These are phyloP conservation scores for Agonopterix subpropinquella DNA, from an alignment of 2,888 invertebrate genomes.

Conservation along the genomic window DNA sequence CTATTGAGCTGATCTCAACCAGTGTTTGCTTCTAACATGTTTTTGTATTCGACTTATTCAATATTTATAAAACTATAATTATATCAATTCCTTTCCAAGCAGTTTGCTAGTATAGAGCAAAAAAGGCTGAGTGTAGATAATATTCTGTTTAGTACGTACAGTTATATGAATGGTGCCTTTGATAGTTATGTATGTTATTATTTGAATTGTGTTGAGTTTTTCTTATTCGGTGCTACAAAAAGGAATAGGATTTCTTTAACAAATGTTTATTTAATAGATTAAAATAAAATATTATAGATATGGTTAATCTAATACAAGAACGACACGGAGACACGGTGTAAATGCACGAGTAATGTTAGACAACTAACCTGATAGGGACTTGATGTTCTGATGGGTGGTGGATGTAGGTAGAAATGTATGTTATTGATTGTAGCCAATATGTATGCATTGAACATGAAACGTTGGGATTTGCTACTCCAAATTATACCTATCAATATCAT, in stretches of 20 bases:
- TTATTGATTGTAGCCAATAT: slow-evolving; percentile 43
- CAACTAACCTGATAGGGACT: no score
- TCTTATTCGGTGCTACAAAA: slow-evolving; percentile 23
- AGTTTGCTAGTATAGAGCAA: no score
- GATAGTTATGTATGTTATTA: slow-evolving; percentile 13
- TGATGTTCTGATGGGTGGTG: no score
- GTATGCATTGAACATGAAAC: slow-evolving; percentile 43
- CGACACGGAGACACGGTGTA: no score
- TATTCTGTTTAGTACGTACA: background rate
- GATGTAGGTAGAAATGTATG: background rate
- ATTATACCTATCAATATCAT: background rate
- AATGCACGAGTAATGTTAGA: no score
- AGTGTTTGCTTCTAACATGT: no score
- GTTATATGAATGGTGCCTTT: slow-evolving; percentile 14
- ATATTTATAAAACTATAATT: no score
- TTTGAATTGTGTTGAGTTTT: slow-evolving; percentile 9
- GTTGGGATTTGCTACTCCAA: slow-evolving; percentile 24
- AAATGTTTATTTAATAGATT: background rate
- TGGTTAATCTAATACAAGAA: background rate
- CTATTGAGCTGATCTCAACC: no score
- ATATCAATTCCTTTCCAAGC: no score
- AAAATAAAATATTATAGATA: background rate
- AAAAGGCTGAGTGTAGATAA: no score
- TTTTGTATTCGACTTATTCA: no score
- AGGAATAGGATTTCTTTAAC: slow-evolving; percentile 1